Percentiles rank a stretch among this genome's conserved stretches.
Evolutionary conservation across 2,888 invertebrate genomes (phyloP).

Genomic region (Synergus itoensis): DNA sequence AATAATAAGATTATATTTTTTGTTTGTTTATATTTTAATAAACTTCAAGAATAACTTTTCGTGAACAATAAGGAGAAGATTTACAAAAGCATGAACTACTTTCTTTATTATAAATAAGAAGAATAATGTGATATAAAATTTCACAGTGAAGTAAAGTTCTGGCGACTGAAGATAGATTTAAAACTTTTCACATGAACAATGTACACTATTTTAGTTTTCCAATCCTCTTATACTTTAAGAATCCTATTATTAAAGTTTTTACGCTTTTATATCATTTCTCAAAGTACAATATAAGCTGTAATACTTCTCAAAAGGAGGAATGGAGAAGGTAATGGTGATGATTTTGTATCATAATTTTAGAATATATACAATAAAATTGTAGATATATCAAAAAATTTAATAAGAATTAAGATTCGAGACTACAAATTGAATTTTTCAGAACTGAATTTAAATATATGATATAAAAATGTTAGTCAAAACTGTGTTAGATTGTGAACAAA

Average conservation of each 20-base stretch:
- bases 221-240: conserved; percentile 22
- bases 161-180: not conserved
- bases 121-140: not conserved
- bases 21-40: not conserved
- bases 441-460: too few species aligned
- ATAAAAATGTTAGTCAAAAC: too few species aligned
- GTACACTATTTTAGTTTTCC: not conserved
- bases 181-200: not conserved
- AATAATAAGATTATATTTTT: not conserved
- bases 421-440: too few species aligned
- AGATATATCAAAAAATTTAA: not conserved
- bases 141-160: not conserved
- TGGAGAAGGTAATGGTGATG: not conserved
- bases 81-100: not conserved
- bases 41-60: too few species aligned
- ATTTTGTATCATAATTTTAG: not conserved
- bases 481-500: too few species aligned
- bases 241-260: conserved; percentile 16
- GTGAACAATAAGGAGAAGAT: not conserved
- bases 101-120: not conserved
- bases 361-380: not conserved
- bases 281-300: not conserved
- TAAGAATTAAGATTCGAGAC: too few species aligned
- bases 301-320: not conserved
- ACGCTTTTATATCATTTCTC: conserved; percentile 2